Conservation (phyloP, 2,113 vertebrate genomes). For the Hydrolagus affinis region DNA sequence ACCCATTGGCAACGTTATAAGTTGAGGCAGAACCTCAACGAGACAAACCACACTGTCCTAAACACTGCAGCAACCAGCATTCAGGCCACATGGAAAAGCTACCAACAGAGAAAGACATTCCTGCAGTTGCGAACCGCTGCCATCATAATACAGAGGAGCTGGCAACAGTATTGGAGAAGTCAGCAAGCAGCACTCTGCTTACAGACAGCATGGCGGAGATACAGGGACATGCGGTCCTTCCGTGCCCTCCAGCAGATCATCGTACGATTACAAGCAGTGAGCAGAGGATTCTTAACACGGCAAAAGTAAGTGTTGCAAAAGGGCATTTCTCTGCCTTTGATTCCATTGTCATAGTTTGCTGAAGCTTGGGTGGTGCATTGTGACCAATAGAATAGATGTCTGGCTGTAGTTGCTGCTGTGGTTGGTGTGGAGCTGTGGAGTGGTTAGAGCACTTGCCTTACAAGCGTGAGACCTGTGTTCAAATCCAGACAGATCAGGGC, state of each 20-base stretch:
- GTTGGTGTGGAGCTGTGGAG: no score
- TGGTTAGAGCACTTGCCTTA: no score
- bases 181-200: slow-evolving; percentile 64
- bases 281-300: slow-evolving; percentile 67
- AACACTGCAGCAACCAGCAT: slow-evolving; percentile 62
- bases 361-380: no score
- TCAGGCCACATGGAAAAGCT: slow-evolving; percentile 76
- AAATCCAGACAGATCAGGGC: no score
- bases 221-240: slow-evolving; percentile 52
- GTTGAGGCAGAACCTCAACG: slow-evolving; percentile 44
- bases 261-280: slow-evolving; percentile 61
- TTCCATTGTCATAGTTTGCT: neutral
- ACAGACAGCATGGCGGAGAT: slow-evolving; percentile 76
- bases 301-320: slow-evolving; percentile 59
- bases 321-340: neutral
- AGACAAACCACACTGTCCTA: slow-evolving; percentile 42
- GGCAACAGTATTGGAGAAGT: slow-evolving; percentile 51
- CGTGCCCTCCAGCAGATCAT: slow-evolving; percentile 47
- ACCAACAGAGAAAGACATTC: slow-evolving; percentile 57
- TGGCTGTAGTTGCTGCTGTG: no score
- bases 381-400: no score
- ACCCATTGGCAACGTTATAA: slow-evolving; percentile 69
- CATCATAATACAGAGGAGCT: slow-evolving; percentile 71
- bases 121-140: slow-evolving; percentile 62
- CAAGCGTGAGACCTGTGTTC: no score